phyloP scores from a whole-genome alignment of 2,888 invertebrate genomes.

The Drosophila robusta region DNA sequence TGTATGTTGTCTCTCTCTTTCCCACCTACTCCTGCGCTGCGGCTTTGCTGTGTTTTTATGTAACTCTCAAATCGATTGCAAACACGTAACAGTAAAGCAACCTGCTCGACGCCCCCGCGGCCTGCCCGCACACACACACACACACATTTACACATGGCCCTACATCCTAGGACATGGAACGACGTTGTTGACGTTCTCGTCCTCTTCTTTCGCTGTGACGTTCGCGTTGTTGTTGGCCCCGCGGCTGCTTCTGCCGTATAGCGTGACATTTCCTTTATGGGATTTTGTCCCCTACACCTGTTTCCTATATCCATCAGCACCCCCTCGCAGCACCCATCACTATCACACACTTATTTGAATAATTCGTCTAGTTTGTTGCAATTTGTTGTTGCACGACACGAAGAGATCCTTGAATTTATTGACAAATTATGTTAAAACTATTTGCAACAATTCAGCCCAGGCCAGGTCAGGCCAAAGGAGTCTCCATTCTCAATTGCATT shows the following conservation, averaged over 20 bases:
- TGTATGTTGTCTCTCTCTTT: neutral
- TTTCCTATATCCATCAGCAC: neutral
- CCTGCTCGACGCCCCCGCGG: conserved; percentile 52
- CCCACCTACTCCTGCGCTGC: conserved; percentile 2
- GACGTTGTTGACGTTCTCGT: conserved; percentile 59
- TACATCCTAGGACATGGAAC: conserved; percentile 46
- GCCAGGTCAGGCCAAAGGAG: conserved; percentile 21
- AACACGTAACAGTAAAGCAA: conserved; percentile 77
- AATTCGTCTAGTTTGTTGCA: conserved; percentile 54
- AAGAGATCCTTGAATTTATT: conserved; percentile 65
- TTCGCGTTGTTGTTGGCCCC: conserved; percentile 37
- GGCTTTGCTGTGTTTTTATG: conserved; percentile 64
- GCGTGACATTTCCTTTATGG: conserved; percentile 79
- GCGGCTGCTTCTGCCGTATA: conserved; percentile 59
- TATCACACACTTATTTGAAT: conserved; percentile 48
- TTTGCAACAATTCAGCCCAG: conserved; percentile 18
- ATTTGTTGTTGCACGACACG: conserved; percentile 31
- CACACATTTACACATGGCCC: conserved; percentile 21
- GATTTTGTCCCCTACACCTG: conserved; percentile 63
- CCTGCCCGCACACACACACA: conserved; percentile 2
- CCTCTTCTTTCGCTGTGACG: conserved; percentile 39
- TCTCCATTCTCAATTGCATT: conserved; percentile 30
- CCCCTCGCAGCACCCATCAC: neutral
- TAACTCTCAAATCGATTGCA: conserved; percentile 81
- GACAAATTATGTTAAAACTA: conserved; percentile 54